A percentile compares a stretch with the other conserved stretches of the same genome.
Conservation (phyloP, 1,140 invertebrate species). For the Triops cancriformis region DNA sequence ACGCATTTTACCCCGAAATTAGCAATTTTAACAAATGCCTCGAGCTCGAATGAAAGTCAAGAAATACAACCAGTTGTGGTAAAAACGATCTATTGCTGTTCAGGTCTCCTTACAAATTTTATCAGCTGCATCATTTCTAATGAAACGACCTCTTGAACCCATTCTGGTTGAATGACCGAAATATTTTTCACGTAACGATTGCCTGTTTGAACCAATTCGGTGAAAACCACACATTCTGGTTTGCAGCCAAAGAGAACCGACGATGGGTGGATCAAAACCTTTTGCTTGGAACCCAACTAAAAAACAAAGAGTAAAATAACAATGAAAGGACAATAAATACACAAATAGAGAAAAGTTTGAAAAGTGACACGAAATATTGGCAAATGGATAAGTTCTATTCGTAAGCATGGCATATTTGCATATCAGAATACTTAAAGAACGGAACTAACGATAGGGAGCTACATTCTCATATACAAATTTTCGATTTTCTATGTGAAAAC, state of each 20-base stretch:
- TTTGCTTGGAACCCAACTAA: conserved; percentile 54
- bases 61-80: no score
- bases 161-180: conserved; percentile 61
- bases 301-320: conserved; percentile 34
- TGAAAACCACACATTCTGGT: conserved; percentile 73
- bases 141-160: conserved; percentile 51
- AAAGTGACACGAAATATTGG: no score
- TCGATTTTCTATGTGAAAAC: no score
- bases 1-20: no score
- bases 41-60: no score
- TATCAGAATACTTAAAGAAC: conserved; percentile 26
- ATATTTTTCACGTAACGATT: conserved; percentile 71
- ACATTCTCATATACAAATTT: no score
- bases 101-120: background rate
- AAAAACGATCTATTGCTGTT: background rate
- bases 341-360: conserved; percentile 15
- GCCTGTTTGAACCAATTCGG: conserved; percentile 76
- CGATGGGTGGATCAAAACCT: conserved; percentile 72
- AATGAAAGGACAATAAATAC: conserved; percentile 28
- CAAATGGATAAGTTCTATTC: no score
- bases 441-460: background rate
- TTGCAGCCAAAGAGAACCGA: conserved; percentile 64
- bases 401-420: no score
- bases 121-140: background rate
- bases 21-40: no score